phyloP scores from a whole-genome alignment of 92 coral and sea anemone genomes.

The Parazoanthus atlanticus region DNA sequence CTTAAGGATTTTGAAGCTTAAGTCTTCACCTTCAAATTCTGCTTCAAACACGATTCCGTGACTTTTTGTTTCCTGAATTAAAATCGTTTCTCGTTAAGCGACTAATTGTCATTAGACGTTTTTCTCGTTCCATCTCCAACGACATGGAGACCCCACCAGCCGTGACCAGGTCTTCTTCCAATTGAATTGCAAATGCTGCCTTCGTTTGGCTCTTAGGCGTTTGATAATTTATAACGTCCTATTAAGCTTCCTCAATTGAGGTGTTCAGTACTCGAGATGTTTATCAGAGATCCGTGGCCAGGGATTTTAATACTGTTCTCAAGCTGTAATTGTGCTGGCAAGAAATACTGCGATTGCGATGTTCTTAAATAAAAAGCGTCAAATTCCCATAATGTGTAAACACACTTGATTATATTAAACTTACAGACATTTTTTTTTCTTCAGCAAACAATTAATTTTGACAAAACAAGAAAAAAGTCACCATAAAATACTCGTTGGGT shows the following conservation, averaged over 20 bases:
- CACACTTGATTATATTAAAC: not conserved
- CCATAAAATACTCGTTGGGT: too few relatives aligned
- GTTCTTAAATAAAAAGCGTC: not conserved
- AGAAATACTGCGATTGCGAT: not conserved
- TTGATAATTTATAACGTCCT: not conserved
- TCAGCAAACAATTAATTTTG: not conserved
- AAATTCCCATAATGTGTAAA: not conserved
- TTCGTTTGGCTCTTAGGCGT: not conserved
- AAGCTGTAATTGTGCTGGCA: not conserved
- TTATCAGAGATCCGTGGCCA: not conserved
- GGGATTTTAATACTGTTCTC: not conserved
- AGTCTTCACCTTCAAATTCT: not conserved
- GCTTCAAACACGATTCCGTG: conserved; percentile 26
- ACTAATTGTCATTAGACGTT: not conserved
- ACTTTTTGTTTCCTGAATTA: conserved; percentile 14
- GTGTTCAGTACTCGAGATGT: conserved; percentile 11
- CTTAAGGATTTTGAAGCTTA: not conserved
- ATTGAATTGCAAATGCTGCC: conserved; percentile 1
- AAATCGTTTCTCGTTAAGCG: not conserved
- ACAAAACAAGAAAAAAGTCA: not conserved
- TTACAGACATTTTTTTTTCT: not conserved
- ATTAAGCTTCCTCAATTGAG: not conserved
- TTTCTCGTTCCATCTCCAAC: not conserved
- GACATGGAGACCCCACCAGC: not conserved
- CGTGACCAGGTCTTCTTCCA: too few relatives aligned